Percentiles rank a stretch among this genome's conserved stretches.
Evolutionary conservation across 2,888 invertebrate genomes (phyloP).

Genomic region (Lasioglossum vierecki): DNA sequence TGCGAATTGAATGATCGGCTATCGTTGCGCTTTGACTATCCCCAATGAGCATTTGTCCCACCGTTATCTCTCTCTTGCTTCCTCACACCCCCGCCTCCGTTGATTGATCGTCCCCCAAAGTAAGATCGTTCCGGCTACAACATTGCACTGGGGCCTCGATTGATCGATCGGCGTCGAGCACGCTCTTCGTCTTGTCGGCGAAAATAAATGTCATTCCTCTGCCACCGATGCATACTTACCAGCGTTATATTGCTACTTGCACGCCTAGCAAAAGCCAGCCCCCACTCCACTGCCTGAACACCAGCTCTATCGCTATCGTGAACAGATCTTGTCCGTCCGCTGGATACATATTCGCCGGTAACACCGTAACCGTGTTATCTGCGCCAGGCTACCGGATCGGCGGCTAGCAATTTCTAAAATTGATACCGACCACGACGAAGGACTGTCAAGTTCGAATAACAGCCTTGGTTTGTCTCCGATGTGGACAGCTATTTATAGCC

Average conservation of each 20-base stretch:
- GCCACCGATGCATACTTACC: constrained; percentile 34
- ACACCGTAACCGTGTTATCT: constrained; percentile 25
- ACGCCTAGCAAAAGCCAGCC: constrained; percentile 13
- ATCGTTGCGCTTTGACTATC: constrained; percentile 51
- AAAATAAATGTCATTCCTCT: constrained; percentile 56
- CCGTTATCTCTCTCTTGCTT: constrained; percentile 14
- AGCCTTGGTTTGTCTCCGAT: background rate
- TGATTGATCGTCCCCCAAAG: constrained; percentile 57
- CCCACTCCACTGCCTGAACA: constrained; percentile 10
- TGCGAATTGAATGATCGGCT: constrained; percentile 26
- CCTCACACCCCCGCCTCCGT: background rate
- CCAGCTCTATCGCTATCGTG: constrained; percentile 26
- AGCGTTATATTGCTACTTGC: constrained; percentile 35
- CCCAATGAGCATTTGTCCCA: constrained; percentile 45
- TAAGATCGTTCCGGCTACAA: constrained; percentile 44
- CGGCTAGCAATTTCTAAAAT: background rate
- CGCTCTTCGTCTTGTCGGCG: constrained; percentile 47
- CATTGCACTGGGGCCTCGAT: constrained; percentile 28
- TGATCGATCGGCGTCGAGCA: constrained; percentile 55
- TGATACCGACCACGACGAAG: background rate
- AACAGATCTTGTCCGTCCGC: constrained; percentile 48
- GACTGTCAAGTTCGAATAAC: background rate
- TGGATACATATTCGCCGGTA: constrained; percentile 33
- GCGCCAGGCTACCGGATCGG: constrained; percentile 35
- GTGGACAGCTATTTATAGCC: background rate